Evolutionary conservation across 2,797 vertebrate species (phyloP).

Genomic region (Clangula hyemalis): DNA sequence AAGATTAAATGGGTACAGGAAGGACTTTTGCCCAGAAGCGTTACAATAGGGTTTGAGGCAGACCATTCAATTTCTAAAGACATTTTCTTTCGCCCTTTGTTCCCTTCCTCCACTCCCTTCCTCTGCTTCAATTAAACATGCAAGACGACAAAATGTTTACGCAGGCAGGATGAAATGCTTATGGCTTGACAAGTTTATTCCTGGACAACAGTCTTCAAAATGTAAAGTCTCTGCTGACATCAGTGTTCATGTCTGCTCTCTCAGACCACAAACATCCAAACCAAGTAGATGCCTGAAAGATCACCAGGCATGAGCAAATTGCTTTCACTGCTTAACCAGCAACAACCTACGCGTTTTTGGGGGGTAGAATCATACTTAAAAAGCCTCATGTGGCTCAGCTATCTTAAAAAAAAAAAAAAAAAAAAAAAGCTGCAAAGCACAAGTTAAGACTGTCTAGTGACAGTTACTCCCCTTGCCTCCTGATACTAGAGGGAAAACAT

Average conservation of each 20-base stretch:
- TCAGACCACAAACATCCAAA: conserved; percentile 41
- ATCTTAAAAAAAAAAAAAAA: background rate
- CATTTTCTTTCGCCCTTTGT: background rate
- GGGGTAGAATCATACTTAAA: background rate
- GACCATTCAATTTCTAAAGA: background rate
- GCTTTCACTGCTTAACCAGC: background rate
- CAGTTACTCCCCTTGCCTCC: background rate
- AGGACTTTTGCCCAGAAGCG: background rate
- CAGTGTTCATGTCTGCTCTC: background rate
- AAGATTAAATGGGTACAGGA: background rate
- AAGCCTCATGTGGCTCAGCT: background rate
- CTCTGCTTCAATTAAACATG: background rate
- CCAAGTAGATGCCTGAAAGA: conserved; percentile 19
- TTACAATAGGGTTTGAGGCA: background rate
- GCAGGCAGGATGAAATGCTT: background rate
- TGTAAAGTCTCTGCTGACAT: background rate
- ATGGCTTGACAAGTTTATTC: background rate
- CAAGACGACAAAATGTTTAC: background rate
- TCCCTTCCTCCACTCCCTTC: background rate
- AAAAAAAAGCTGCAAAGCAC: background rate
- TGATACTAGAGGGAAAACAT: background rate
- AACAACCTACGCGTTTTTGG: background rate
- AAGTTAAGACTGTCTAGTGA: background rate
- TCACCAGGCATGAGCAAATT: background rate
- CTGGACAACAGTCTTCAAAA: conserved; percentile 20